A percentile compares a stretch with the other conserved stretches of the same genome.
Evolutionary conservation across 2,888 invertebrate genomes (phyloP).

Genomic region (Lochmaea crataegi): DNA sequence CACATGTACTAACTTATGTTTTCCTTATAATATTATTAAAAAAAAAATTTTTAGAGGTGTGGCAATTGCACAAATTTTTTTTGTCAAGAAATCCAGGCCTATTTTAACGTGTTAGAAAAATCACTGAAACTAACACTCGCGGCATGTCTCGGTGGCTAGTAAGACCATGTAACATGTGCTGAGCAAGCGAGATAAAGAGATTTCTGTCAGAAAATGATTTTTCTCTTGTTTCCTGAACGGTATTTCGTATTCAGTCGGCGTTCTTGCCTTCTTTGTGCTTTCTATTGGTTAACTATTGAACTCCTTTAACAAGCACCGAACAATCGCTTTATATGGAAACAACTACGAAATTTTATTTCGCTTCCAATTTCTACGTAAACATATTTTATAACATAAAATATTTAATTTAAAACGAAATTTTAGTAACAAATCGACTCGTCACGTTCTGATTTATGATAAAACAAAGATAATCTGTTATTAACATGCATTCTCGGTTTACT

Average conservation of each 20-base stretch:
- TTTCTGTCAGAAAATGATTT: constrained; percentile 59
- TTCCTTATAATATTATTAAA: background rate
- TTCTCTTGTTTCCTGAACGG: constrained; percentile 50
- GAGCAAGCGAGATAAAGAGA: constrained; percentile 59
- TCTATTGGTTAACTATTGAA: constrained; percentile 59
- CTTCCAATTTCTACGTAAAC: constrained; percentile 10
- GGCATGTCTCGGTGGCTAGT: constrained; percentile 44
- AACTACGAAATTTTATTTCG: constrained; percentile 53
- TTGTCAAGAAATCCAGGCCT: background rate
- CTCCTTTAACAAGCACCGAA: constrained; percentile 54
- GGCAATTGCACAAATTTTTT: background rate
- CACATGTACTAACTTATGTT: too few relatives aligned
- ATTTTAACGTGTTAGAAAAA: constrained; percentile 13
- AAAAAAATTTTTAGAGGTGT: background rate
- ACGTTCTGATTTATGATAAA: constrained; percentile 4
- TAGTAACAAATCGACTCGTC: constrained; percentile 1
- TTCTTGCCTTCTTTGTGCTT: constrained; percentile 56
- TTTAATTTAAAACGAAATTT: background rate
- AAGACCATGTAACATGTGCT: constrained; percentile 59
- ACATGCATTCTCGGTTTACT: background rate
- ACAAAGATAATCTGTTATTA: constrained; percentile 5
- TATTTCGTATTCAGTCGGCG: constrained; percentile 60
- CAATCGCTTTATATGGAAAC: constrained; percentile 53
- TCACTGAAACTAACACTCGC: constrained; percentile 30
- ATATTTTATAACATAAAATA: background rate